Evolutionary conservation across 2,797 vertebrate genomes (phyloP).

Genomic region (Lacerta bilineata): DNA sequence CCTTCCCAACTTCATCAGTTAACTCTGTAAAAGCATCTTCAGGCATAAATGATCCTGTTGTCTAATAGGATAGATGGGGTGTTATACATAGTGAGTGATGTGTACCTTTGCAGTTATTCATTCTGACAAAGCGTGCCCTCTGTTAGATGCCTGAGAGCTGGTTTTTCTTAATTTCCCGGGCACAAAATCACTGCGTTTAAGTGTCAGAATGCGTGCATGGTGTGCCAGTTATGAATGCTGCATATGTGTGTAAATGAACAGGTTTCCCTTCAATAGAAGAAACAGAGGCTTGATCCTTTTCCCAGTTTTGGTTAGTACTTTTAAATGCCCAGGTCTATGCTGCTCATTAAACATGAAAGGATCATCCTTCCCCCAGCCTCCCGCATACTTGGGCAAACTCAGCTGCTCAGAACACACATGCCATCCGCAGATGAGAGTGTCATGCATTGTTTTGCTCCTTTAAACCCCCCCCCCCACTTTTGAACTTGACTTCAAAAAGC

Average conservation of each 20-base stretch:
- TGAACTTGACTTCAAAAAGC: background rate
- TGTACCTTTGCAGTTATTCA: background rate
- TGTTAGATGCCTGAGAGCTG: background rate
- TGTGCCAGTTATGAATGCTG: background rate
- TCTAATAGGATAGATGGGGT: background rate
- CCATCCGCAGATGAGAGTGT: background rate
- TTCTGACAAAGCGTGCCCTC: background rate
- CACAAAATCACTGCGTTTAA: background rate
- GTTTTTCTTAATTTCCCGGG: background rate
- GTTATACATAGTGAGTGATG: background rate
- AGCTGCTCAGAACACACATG: background rate
- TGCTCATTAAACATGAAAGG: background rate
- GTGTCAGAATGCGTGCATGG: background rate
- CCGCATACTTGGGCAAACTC: background rate
- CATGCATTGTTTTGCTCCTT: background rate
- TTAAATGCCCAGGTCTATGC: background rate
- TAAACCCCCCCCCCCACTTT: background rate
- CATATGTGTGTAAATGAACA: background rate
- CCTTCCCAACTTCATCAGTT: background rate
- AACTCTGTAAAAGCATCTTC: background rate
- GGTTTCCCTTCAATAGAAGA: background rate
- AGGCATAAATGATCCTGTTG: background rate
- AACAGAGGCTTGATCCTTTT: background rate
- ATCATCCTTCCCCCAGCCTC: background rate
- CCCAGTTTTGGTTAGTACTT: background rate